These are phyloP conservation scores for Mythimna albipuncta DNA, from an alignment of 2,888 invertebrate species.

Conservation along the genomic window DNA sequence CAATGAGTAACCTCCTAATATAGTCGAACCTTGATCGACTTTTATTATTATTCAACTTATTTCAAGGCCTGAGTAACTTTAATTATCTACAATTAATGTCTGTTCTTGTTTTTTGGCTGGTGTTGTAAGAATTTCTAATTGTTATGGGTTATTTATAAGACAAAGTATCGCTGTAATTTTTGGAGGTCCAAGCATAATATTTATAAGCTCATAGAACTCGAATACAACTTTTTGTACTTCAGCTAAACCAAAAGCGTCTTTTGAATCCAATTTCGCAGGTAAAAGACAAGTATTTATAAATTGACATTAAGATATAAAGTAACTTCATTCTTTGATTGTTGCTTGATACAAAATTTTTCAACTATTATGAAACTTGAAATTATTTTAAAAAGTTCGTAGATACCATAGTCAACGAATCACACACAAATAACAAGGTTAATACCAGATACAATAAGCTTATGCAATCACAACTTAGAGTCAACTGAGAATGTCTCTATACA, in stretches of 20 bases:
- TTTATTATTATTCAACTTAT: constrained; percentile 29
- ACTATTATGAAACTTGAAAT: not conserved
- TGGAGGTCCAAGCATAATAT: not conserved
- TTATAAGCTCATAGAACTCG: not conserved
- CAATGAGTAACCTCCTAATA: constrained; percentile 39
- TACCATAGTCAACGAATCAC: not conserved
- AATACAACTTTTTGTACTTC: not conserved
- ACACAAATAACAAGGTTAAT: not conserved
- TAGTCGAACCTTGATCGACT: constrained; percentile 32
- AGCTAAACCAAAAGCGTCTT: too few relatives aligned
- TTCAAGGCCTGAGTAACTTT: constrained; percentile 15
- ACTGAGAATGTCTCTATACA: constrained; percentile 22
- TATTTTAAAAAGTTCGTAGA: too few relatives aligned
- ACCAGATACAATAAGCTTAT: constrained; percentile 15
- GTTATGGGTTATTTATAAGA: not conserved
- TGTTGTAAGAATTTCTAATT: not conserved
- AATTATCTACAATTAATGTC: not conserved
- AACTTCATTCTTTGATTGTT: too few relatives aligned
- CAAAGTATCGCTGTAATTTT: not conserved
- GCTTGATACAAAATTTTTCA: not conserved
- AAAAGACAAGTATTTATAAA: too few relatives aligned
- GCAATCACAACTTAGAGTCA: constrained; percentile 8
- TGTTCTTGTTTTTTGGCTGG: constrained; percentile 1
- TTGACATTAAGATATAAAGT: too few relatives aligned
- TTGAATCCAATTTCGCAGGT: too few relatives aligned